These are phyloP conservation scores for Aplochiton taeniatus DNA, from an alignment of 2,797 vertebrate genomes.

Conservation along the genomic window DNA sequence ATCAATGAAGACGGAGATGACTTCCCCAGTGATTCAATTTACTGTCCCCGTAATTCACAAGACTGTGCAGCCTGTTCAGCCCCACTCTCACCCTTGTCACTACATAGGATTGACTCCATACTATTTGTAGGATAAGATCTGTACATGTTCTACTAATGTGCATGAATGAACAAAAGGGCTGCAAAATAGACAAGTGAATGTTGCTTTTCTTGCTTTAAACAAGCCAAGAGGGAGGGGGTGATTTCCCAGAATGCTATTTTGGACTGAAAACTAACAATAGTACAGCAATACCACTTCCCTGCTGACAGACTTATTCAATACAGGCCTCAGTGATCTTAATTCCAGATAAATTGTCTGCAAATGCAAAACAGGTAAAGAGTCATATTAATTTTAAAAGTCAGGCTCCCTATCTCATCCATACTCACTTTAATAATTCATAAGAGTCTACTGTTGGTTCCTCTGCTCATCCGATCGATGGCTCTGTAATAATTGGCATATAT, in stretches of 20 bases:
- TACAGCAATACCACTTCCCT: too few species aligned
- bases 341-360: too few species aligned
- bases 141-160: constrained; percentile 11
- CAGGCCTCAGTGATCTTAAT: too few species aligned
- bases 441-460: constrained; percentile 40
- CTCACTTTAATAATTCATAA: constrained; percentile 74
- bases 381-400: constrained; percentile 43
- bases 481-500: constrained; percentile 67
- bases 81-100: constrained; percentile 22
- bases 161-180: constrained; percentile 6
- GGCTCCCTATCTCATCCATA: constrained; percentile 52
- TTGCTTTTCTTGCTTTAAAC: constrained; percentile 30
- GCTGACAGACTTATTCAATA: too few species aligned
- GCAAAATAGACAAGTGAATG: constrained; percentile 7
- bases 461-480: constrained; percentile 69
- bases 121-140: constrained; percentile 15
- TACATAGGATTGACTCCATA: constrained; percentile 25
- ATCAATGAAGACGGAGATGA: constrained; percentile 68
- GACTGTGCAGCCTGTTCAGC: constrained; percentile 24
- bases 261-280: too few species aligned
- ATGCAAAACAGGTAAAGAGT: constrained; percentile 2
- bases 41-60: constrained; percentile 61
- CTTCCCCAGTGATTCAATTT: constrained; percentile 71
- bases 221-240: constrained; percentile 36
- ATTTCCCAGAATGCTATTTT: too few species aligned